Evolutionary conservation across 2,888 invertebrate species (phyloP), one percentile per base, ranked within the genome.

Genomic region (Argyresthia albistria): DNA sequence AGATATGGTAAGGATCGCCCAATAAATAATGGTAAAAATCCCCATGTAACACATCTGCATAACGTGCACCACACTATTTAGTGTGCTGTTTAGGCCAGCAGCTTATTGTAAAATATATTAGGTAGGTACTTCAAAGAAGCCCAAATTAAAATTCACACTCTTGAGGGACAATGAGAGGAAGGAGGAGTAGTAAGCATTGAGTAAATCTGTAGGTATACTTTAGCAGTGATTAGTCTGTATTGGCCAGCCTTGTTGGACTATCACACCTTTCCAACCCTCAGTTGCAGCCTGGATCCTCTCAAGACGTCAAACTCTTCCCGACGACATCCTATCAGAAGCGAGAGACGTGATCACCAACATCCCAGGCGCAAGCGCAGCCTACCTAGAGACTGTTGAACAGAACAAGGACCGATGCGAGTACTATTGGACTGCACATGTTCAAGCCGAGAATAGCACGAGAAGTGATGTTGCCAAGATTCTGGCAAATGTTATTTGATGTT

Each of bases 241-340:
- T n/a, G 1, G 39, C 8, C 9, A 39, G 8, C 9, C 7, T 8
- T 36, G 36, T 36, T 9, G 9, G 36, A 36, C 36, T 36, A 9
- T 36, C 7, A 39, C n/a, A n/a, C 9, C 8, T 9, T 39, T 11
- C 8, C 39, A 2, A 35, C n/a, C 61, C 60, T 53, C 63, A 87
- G 87, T 80, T 60, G 57, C 73, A 63, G 82, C 80, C 0, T 86
- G 84, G 84, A 76, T 87, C 14, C 56, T 86, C 0, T 79, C 86
- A 43, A 66, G 86, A 52, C 59, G 62, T 0, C 56, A 59, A 6
- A 63, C 57, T 0, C 52, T 87, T 4, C 37, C 66, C 3, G 56
- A 64, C 0, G 72, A 71, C 1, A 53, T 65, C 0, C 57, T 71
- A 1, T 57, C 58, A 0, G 57, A 55, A 54, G 75, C 73, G 0